Evolutionary conservation across 2,113 vertebrate genomes (phyloP).

Genomic region (Spizaetus ornatus): DNA sequence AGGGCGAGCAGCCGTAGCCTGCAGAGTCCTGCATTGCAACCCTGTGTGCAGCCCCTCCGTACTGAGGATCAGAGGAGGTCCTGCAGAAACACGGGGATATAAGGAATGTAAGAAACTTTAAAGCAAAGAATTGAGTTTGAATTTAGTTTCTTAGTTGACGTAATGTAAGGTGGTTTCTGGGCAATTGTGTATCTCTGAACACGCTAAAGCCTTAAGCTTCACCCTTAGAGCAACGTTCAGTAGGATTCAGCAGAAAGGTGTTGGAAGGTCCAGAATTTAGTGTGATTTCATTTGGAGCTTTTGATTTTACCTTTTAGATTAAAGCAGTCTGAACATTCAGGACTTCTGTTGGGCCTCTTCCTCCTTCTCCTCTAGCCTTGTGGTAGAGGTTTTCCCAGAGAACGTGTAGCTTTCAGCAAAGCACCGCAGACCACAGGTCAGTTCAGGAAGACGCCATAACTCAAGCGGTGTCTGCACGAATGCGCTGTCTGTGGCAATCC

Average conservation of each 20-base stretch:
- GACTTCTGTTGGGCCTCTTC: background rate
- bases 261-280: background rate
- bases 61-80: background rate
- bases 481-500: background rate
- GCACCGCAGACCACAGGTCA: fast-evolving
- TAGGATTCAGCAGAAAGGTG: background rate
- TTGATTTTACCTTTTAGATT: background rate
- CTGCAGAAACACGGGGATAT: fast-evolving
- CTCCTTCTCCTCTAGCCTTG: background rate
- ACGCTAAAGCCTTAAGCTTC: background rate
- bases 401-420: background rate
- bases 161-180: background rate
- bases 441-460: background rate
- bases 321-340: background rate
- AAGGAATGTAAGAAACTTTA: background rate
- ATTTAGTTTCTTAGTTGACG: background rate
- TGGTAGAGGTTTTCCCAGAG: background rate
- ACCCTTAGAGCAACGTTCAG: background rate
- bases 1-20: background rate
- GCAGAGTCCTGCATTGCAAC: too few species aligned
- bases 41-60: too few species aligned
- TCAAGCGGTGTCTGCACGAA: fast-evolving
- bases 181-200: background rate
- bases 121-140: background rate
- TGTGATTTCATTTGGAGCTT: background rate